Base-by-base conservation (phyloP, 2,797 vertebrate genomes). In the Premnoplex brunnescens region DNA sequence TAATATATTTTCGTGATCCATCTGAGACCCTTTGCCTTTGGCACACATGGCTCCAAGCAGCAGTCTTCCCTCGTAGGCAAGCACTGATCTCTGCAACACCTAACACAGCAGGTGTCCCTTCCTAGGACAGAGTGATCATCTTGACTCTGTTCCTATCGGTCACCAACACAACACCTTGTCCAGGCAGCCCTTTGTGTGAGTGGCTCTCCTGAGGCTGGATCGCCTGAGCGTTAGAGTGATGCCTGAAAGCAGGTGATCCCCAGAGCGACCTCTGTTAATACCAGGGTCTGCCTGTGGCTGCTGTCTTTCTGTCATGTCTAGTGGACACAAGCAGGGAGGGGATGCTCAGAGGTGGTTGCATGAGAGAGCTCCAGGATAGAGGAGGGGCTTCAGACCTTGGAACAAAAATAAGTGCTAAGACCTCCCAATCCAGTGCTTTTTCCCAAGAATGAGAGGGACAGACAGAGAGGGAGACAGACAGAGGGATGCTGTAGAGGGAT, bases 101-200 rank as follows among this genome's bases (percentile, higher is more conserved):
- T 49, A 44, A 37, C 23, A 26, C 74, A 83, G 63, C 43, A 58
- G 24, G 5, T 52, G 13, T 36, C 63, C 54, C 41, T 75, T 36
- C 56, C 49, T n/a, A 19, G 66, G 54, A 24, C 21, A 68, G n/a
- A 69, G 26, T 4, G 8, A 75, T 34, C 19, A 2, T 68, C 37
- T 39, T 59, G 26, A n/a, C 54, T 74, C 43, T 74, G 10, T 37
- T 72, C 30, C 54, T 75, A 32, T n/a, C 21, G 44, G 34, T 17
- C 67, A 56, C 37, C 37, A 69, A 16, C 27, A 48, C 26, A 69
- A 3, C 11, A 21, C 7, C 37, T 69, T 1, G 2, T 7, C 37
- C 10, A 21, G 44, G 49, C 52, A 82, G 28, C 28, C 5, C 1
- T 0, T 24, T 13, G 28, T 30, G 34, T 1, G 2, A 21, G 28